A percentile compares a stretch with the other conserved stretches of the same genome.
phyloP scores from a whole-genome alignment of 1,140 invertebrate species.

The Phymorhynchus buccinoides region DNA sequence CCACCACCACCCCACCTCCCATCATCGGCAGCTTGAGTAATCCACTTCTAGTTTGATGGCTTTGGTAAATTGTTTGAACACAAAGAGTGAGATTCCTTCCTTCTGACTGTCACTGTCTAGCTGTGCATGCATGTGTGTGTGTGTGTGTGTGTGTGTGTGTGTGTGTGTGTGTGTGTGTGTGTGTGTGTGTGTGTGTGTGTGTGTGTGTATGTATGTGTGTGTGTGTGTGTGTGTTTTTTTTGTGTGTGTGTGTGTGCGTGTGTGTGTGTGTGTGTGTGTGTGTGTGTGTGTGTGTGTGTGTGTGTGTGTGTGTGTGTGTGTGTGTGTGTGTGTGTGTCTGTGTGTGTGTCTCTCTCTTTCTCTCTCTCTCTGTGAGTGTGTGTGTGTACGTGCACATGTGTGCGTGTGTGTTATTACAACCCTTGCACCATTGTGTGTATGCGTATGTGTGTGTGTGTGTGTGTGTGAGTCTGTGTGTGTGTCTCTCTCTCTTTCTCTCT shows the following conservation, averaged over 20 bases:
- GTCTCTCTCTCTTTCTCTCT: neutral
- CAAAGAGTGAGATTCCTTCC: neutral
- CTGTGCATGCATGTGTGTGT: too few relatives aligned
- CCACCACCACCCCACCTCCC: too few relatives aligned
- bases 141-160: too few relatives aligned
- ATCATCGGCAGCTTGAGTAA: neutral
- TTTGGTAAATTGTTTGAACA: neutral
- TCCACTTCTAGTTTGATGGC: neutral
- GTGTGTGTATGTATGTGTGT: neutral
- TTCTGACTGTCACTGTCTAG: neutral
- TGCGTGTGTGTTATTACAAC: neutral
- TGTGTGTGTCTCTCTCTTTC: too few relatives aligned
- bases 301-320: too few relatives aligned
- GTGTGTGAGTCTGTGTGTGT: neutral
- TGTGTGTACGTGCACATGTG: too few relatives aligned
- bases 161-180: neutral
- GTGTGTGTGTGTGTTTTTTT: too few relatives aligned
- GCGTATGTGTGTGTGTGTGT: neutral
- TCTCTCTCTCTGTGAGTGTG: too few relatives aligned
- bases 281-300: too few relatives aligned
- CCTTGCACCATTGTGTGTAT: too few relatives aligned
- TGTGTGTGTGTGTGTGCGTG: neutral
- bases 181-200: neutral
- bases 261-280: too few relatives aligned
- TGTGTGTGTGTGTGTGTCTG: too few relatives aligned